Evolutionary conservation across 1,140 invertebrate species (phyloP), one percentile per base, ranked within the genome.

Genomic region (Zophobas atratus): DNA sequence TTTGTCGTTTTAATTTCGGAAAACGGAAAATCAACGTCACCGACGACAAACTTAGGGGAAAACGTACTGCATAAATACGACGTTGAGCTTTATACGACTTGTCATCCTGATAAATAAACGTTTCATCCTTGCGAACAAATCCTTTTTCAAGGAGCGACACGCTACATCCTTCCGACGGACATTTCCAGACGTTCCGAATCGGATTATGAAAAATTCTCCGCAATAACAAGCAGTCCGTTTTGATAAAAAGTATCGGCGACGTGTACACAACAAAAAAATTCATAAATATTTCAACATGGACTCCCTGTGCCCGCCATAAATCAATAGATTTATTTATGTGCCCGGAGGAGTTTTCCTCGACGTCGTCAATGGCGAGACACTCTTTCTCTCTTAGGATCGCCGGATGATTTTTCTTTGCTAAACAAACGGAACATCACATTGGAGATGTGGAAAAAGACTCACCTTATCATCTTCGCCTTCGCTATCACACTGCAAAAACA

Each of bases 391-490:
- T 78, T 60, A 53, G 41, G 53, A 75, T 70, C 75, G 41, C 70
- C 20, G 51, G 43, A 60, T 78, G 63, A 70, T 78, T 48, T 60
- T 35, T 78, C 67, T 67, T 49, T 60, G 48, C 41, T 35, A 73
- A 60, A 74, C 71, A 71, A 67, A 67, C 43, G 20, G 60, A 67
- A 36, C 60, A 67, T 67, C 39, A 43, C 60, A 20, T n/a, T 4
- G 20, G 2, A 76, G 63, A 39, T 32, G 43, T 60, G 38, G 71
- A 75, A 75, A 70, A 51, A 63, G 55, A 75, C 92, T 90, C 89
- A 93, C 94, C 93, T 94, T 94, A 90, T 94, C 93, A 87, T 94
- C 93, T 89, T 94, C 93, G 89, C 93, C 93, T 91, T 94, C 93
- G 91, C 93, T 95, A 94, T 95, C 94, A 95, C 94, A 95, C 94